Percentiles rank a stretch among this genome's conserved stretches.
Conservation (phyloP, 2,113 vertebrate genomes). For the Daubentonia madagascariensis region DNA sequence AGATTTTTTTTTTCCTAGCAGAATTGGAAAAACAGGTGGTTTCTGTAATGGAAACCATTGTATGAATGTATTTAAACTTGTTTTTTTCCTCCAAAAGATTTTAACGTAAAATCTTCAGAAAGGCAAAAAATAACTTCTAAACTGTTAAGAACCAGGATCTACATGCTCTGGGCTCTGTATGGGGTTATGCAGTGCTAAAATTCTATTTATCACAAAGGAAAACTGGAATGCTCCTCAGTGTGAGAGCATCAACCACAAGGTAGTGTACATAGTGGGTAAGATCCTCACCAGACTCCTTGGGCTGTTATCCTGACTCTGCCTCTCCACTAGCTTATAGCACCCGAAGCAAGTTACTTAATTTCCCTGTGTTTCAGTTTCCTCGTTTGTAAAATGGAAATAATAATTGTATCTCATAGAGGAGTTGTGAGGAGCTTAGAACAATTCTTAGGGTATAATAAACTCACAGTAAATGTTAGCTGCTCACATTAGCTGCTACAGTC, state of each 20-base stretch:
- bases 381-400: background rate
- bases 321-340: background rate
- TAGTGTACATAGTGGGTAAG: background rate
- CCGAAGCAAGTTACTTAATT: background rate
- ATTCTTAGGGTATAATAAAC: background rate
- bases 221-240: background rate
- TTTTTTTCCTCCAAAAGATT: background rate
- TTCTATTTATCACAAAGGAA: background rate
- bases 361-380: background rate
- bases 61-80: background rate
- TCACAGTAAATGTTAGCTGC: background rate
- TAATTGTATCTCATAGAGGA: background rate
- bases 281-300: background rate
- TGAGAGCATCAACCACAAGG: background rate
- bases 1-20: background rate
- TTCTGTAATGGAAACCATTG: background rate
- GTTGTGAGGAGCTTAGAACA: background rate
- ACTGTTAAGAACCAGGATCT: background rate
- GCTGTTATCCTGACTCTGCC: background rate
- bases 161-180: background rate
- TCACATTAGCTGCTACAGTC: background rate
- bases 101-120: background rate
- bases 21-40: background rate
- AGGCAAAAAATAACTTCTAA: background rate
- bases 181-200: background rate